Evolutionary conservation across 2,113 vertebrate species (phyloP).

Genomic region (Donacobius atricapilla): DNA sequence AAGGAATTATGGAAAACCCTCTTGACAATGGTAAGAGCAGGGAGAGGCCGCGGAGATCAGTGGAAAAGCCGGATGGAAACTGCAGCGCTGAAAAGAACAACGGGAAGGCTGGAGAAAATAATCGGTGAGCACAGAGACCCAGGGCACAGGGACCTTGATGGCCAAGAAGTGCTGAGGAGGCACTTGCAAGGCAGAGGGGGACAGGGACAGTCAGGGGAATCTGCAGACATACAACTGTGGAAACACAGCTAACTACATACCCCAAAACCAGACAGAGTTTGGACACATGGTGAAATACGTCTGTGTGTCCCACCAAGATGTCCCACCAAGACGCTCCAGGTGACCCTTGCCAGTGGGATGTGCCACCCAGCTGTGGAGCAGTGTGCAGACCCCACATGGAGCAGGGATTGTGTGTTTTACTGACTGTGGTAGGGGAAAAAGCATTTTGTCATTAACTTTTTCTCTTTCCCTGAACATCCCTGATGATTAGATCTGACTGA

Average conservation of each 20-base stretch:
- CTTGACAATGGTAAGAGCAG: not conserved
- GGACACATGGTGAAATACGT: not conserved
- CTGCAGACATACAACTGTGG: not conserved
- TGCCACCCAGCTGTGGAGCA: not conserved
- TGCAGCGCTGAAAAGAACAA: not conserved
- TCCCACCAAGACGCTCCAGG: not conserved
- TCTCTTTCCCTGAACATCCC: not conserved
- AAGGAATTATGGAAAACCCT: not conserved
- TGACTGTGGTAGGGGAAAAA: not conserved
- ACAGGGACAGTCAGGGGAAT: not conserved
- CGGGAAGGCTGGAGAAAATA: not conserved
- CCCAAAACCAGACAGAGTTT: not conserved
- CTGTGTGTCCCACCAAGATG: not conserved
- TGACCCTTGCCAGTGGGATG: not conserved
- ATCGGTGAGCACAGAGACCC: not conserved
- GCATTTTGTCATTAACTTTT: not conserved
- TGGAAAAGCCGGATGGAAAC: not conserved
- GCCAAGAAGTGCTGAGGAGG: not conserved
- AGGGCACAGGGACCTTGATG: not conserved
- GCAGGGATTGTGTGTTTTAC: not conserved
- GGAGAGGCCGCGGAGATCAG: not conserved
- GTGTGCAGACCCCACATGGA: accelerated
- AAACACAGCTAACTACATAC: not conserved
- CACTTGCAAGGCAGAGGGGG: not conserved
- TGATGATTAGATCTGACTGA: not conserved